Conservation (phyloP, 2,113 vertebrate species). For the Otolemur garnettii region DNA sequence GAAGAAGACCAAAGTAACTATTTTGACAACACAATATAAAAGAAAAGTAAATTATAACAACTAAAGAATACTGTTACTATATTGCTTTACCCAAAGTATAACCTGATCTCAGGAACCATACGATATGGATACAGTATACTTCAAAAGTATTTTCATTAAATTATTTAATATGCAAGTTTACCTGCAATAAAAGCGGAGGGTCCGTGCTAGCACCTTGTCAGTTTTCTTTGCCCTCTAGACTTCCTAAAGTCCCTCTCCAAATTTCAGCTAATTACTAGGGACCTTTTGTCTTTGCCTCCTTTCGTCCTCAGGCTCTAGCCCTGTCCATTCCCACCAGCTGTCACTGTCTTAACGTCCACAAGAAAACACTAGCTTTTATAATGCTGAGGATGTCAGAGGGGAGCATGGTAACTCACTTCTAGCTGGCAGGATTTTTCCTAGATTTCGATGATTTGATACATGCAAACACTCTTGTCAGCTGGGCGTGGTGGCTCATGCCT, state of each 20-base stretch:
- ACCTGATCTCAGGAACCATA: neutral
- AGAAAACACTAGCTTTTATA: neutral
- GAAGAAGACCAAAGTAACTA: neutral
- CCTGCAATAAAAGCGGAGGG: neutral
- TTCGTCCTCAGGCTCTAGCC: neutral
- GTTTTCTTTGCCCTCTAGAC: neutral
- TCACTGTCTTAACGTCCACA: neutral
- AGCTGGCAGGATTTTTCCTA: neutral
- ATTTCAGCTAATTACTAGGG: neutral
- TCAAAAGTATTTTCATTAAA: constrained; percentile 11
- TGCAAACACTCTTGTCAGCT: neutral
- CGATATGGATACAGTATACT: neutral
- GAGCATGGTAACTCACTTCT: neutral
- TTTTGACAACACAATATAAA: neutral
- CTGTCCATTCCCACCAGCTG: neutral
- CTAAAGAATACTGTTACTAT: neutral
- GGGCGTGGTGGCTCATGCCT: no score
- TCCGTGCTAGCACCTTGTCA: neutral
- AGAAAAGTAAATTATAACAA: neutral
- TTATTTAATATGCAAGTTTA: neutral
- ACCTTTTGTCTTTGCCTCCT: neutral
- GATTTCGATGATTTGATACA: neutral
- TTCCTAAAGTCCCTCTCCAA: neutral
- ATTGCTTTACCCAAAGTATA: neutral
- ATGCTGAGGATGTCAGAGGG: neutral